These are phyloP conservation scores for Drosophila asahinai DNA, from an alignment of 1,140 invertebrate genomes.

Conservation along the genomic window DNA sequence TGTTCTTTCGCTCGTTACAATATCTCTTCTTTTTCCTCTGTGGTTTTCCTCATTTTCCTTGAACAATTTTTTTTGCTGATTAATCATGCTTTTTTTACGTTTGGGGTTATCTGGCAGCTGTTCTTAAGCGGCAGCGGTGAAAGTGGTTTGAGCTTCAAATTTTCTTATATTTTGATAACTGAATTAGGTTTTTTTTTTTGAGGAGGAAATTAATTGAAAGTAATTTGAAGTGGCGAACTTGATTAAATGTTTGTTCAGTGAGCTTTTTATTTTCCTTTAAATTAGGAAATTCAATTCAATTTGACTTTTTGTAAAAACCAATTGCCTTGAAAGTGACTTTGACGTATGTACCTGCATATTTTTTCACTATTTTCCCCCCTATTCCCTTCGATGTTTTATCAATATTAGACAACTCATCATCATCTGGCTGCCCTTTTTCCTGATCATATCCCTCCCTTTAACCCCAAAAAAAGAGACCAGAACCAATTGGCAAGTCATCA, in stretches of 20 bases:
- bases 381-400: conserved; percentile 16
- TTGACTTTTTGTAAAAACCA: not conserved
- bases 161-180: conserved; percentile 64
- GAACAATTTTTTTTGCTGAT: conserved; percentile 63
- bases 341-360: not conserved
- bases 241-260: conserved; percentile 7
- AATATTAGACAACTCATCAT: conserved; percentile 49
- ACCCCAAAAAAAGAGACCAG: not conserved
- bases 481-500: conserved; percentile 54
- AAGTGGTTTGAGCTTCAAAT: conserved; percentile 39
- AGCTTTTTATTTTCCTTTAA: not conserved
- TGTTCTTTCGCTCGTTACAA: conserved; percentile 54
- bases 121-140: conserved; percentile 31
- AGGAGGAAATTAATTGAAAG: conserved; percentile 20
- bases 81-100: conserved; percentile 59
- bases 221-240: conserved; percentile 2
- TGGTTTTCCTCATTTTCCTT: conserved; percentile 32
- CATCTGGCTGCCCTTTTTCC: not conserved
- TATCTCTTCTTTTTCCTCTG: conserved; percentile 23
- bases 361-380: not conserved
- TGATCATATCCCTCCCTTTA: not conserved
- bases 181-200: conserved; percentile 25
- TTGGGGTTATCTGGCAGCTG: conserved; percentile 52
- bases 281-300: not conserved
- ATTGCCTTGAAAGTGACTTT: not conserved